Percentiles rank a stretch among this genome's conserved stretches.
Conservation (phyloP, 2,797 vertebrate genomes). For the Clarias fuscus region DNA sequence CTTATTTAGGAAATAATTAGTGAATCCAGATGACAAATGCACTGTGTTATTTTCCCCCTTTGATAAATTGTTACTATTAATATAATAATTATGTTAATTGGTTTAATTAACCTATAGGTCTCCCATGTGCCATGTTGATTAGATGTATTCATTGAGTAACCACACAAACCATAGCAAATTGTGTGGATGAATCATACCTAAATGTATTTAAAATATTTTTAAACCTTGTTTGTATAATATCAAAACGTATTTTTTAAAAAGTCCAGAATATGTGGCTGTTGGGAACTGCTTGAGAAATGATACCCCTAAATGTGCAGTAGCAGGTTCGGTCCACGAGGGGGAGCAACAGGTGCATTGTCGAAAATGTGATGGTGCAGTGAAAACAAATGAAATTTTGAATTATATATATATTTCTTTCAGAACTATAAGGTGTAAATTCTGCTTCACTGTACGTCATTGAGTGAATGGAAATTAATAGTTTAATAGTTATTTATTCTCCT, state of each 20-base stretch:
- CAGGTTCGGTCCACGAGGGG: constrained; percentile 24
- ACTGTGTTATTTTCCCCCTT: neutral
- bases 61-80: neutral
- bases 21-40: neutral
- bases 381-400: neutral
- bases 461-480: neutral
- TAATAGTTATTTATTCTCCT: neutral
- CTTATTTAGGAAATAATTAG: neutral
- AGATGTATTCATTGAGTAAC: neutral
- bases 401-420: neutral
- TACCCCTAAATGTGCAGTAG: constrained; percentile 17
- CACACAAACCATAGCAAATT: neutral
- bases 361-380: neutral
- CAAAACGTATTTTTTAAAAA: neutral
- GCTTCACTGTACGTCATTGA: neutral
- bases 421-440: neutral
- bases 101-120: neutral
- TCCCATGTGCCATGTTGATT: neutral
- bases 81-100: neutral
- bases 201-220: neutral
- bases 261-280: neutral
- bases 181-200: neutral
- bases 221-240: neutral
- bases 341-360: constrained; percentile 21
- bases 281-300: neutral